Evolutionary conservation across 1,140 invertebrate genomes (phyloP), one percentile per base, ranked within the genome.

Genomic region (Caenorhabditis briggsae): DNA sequence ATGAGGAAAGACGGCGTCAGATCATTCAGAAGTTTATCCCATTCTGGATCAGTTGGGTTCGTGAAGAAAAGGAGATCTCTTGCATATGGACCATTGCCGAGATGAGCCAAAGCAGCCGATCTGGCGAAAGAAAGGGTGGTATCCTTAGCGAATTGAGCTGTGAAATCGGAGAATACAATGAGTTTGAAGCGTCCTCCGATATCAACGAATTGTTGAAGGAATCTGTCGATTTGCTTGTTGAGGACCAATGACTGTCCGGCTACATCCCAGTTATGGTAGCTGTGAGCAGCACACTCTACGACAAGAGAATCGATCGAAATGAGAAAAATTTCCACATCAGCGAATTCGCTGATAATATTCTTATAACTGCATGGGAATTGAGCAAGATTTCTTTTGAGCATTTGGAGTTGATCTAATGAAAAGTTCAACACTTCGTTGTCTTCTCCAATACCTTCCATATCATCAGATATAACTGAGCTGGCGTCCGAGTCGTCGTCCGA

Each of bases 291-390:
- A 18, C 92, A 83, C 64, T 92, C 91, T 6, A 92, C 56, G 20
- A 92, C 70, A 23, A 92, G 82, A 11, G 88, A 89, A 84, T 92
- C 91, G 12, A 92, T 20, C 9, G 91, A 92, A 43, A 92, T 92
- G 8, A 92, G 41, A 70, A 92, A 92, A 59, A 92, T 92, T 64
- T 92, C 91, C 5, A 92, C 91, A 85, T 92, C 92, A 14, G 91
- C 91, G 84, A 92, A 92, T 84, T 92, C 91, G 7, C 88, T 74
- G 41, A 92, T 92, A 53, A 92, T 90, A 82, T 92, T 87, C 11
- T 88, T 89, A 61, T 90, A 89, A 46, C 56, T 53, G 84, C 86
- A 85, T 20, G 70, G 58, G 61, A 88, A 88, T 58, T 84, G 82
- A 8, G 83, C 56, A 46, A 88, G 86, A 55, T 83, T 64, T 20